Conservation (phyloP, 2,113 vertebrate species). For the Lepisosteus osseus region DNA sequence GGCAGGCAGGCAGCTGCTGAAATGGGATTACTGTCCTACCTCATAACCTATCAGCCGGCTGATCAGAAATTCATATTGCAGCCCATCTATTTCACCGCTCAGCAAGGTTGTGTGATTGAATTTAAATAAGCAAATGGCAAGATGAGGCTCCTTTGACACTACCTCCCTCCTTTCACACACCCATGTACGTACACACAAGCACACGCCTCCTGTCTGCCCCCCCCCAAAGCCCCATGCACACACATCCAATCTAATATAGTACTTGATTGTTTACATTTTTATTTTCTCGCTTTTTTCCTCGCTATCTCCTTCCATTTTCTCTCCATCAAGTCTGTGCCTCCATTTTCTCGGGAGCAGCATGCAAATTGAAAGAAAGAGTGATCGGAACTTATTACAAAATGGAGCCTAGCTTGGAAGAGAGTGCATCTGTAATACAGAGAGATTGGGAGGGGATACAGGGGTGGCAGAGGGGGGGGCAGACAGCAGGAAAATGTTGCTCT, state of each 20-base stretch:
- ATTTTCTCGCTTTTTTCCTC: slow-evolving; percentile 5
- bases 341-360: slow-evolving; percentile 64
- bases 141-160: slow-evolving; percentile 62
- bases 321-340: slow-evolving; percentile 51
- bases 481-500: slow-evolving; percentile 49
- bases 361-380: slow-evolving; percentile 68
- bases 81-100: slow-evolving; percentile 67
- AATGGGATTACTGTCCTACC: slow-evolving; percentile 67
- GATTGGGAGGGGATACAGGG: slow-evolving; percentile 39
- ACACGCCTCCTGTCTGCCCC: slow-evolving; percentile 16
- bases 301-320: slow-evolving; percentile 41
- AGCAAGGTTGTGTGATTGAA: slow-evolving; percentile 69
- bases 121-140: slow-evolving; percentile 84
- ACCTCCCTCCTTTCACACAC: slow-evolving; percentile 41
- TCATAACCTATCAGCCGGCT: slow-evolving; percentile 71
- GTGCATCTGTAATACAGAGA: slow-evolving; percentile 55
- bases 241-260: slow-evolving; percentile 34
- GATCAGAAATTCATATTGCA: slow-evolving; percentile 79
- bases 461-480: slow-evolving; percentile 28
- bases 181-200: slow-evolving; percentile 28
- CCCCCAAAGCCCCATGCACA: slow-evolving; percentile 17
- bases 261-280: slow-evolving; percentile 46
- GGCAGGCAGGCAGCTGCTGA: slow-evolving; percentile 28
- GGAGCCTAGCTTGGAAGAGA: slow-evolving; percentile 60
- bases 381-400: slow-evolving; percentile 75